A percentile compares a stretch with the other conserved stretches of the same genome.
These are phyloP conservation scores for Luscinia luscinia DNA, from an alignment of 2,797 vertebrate species.

Conservation along the genomic window DNA sequence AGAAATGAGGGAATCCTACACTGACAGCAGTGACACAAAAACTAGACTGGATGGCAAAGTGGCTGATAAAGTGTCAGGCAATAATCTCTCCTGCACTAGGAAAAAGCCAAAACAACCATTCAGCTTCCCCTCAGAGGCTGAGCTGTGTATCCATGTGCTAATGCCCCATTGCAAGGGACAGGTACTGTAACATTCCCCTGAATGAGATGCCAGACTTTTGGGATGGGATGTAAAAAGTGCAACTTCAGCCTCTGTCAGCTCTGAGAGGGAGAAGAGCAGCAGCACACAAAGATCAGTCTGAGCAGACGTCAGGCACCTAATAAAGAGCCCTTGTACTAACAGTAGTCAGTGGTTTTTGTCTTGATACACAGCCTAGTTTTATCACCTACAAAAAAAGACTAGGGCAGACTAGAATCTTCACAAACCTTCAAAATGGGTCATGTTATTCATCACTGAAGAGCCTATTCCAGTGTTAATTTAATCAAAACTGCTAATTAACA, in stretches of 20 bases:
- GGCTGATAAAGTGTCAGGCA: too few species aligned
- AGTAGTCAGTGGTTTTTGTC: background rate
- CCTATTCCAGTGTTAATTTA: constrained; percentile 68
- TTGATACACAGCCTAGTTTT: constrained; percentile 61
- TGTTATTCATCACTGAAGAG: constrained; percentile 60
- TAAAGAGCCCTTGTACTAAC: background rate
- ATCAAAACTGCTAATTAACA: constrained; percentile 76
- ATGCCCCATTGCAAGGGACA: background rate
- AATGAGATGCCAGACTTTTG: background rate
- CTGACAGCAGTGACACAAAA: background rate
- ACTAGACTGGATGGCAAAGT: background rate
- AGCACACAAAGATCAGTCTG: background rate
- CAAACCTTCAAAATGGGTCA: constrained; percentile 74
- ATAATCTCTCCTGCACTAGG: fast-evolving
- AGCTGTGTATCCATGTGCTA: background rate
- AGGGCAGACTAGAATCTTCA: constrained; percentile 51
- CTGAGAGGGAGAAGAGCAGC: background rate
- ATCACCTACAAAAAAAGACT: constrained; percentile 50
- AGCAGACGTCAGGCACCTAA: background rate
- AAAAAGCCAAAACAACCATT: fast-evolving
- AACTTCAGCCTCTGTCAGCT: background rate
- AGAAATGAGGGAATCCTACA: background rate
- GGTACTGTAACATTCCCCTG: background rate
- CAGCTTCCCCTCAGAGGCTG: background rate
- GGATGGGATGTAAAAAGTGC: background rate